These are phyloP conservation scores for Microtus richardsoni DNA, from an alignment of 2,113 vertebrate species.

Conservation along the genomic window DNA sequence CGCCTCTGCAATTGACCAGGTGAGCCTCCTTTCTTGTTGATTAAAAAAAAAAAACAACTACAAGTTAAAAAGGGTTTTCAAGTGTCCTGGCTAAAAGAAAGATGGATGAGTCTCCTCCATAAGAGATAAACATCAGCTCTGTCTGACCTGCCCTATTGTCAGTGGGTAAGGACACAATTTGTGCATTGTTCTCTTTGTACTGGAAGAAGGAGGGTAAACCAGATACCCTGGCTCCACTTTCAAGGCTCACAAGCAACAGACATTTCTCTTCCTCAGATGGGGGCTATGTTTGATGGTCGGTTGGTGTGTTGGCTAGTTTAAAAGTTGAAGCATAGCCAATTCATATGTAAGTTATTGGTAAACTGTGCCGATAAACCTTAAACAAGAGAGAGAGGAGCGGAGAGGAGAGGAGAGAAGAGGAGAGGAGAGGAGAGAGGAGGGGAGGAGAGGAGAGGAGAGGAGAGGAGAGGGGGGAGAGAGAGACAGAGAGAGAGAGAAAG, in stretches of 20 bases:
- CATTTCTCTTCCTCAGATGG: conserved; percentile 59
- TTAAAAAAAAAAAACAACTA: conserved; percentile 77
- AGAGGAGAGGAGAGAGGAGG: too few species aligned
- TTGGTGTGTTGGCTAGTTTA: conserved; percentile 64
- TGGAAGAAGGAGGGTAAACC: conserved; percentile 78
- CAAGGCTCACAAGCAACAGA: conserved; percentile 62
- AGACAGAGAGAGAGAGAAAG: too few species aligned
- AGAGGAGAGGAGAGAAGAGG: too few species aligned
- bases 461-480: too few species aligned
- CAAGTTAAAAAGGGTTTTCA: conserved; percentile 74
- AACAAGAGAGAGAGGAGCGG: neutral
- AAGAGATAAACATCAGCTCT: conserved; percentile 83
- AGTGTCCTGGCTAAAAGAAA: conserved; percentile 80
- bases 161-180: conserved; percentile 82
- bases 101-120: conserved; percentile 70
- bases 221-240: conserved; percentile 82
- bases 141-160: conserved; percentile 80
- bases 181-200: conserved; percentile 75
- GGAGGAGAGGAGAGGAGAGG: too few species aligned
- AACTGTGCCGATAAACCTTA: neutral
- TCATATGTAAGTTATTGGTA: conserved; percentile 64
- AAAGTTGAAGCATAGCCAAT: conserved; percentile 64
- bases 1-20: conserved; percentile 45
- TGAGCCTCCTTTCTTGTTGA: conserved; percentile 77
- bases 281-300: conserved; percentile 56